A percentile compares a stretch with the other conserved stretches of the same genome.
Conservation (phyloP, 2,797 vertebrate genomes). For the Leuciscus waleckii region DNA sequence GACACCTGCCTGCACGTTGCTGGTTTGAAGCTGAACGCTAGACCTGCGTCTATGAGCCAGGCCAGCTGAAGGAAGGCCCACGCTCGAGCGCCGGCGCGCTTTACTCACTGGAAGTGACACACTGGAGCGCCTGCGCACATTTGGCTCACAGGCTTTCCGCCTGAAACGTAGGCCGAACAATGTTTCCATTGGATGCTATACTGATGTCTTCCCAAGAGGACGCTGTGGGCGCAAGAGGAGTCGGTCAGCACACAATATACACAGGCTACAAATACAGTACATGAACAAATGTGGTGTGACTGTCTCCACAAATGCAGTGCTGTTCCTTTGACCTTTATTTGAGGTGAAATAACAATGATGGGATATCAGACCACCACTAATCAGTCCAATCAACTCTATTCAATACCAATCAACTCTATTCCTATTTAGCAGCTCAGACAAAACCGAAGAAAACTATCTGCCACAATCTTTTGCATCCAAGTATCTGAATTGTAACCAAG, state of each 20-base stretch:
- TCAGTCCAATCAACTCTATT: slow-evolving; percentile 39
- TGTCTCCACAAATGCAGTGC: slow-evolving; percentile 58
- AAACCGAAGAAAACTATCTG: slow-evolving; percentile 37
- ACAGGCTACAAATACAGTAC: background rate
- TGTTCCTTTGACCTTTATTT: slow-evolving; percentile 52
- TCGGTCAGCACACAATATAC: slow-evolving; percentile 62
- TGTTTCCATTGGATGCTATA: slow-evolving; percentile 79
- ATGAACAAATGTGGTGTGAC: background rate
- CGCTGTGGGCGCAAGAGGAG: slow-evolving; percentile 80
- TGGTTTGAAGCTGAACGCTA: slow-evolving; percentile 65
- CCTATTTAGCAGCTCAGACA: slow-evolving; percentile 7
- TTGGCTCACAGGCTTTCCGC: slow-evolving; percentile 65
- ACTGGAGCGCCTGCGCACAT: slow-evolving; percentile 57
- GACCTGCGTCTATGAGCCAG: slow-evolving; percentile 78
- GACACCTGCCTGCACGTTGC: slow-evolving; percentile 41
- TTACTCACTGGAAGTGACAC: slow-evolving; percentile 81
- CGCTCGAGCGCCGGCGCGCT: slow-evolving; percentile 85
- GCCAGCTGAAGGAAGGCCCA: slow-evolving; percentile 79
- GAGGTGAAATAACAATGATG: background rate
- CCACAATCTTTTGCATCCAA: background rate
- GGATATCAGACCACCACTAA: slow-evolving; percentile 34
- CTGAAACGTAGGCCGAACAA: slow-evolving; percentile 88
- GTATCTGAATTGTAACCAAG: slow-evolving; percentile 30
- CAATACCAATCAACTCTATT: slow-evolving; percentile 29
- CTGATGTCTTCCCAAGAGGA: slow-evolving; percentile 13